Percentiles rank a stretch among this genome's conserved stretches.
Evolutionary conservation across 2,797 vertebrate genomes (phyloP).

Genomic region (Psittacula echo): DNA sequence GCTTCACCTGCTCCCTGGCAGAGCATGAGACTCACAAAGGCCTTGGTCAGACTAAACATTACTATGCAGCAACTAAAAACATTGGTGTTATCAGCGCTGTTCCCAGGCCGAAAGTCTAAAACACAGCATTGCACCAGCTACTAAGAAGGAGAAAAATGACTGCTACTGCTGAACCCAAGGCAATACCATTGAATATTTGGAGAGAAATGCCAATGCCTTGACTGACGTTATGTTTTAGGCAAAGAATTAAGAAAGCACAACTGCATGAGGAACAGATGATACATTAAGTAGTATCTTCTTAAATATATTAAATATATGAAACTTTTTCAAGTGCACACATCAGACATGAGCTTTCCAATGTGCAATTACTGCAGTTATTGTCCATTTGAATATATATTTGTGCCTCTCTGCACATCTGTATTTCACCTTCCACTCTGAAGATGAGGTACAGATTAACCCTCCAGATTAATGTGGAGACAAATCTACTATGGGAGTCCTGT

Average conservation of each 20-base stretch:
- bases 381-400: neutral
- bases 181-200: neutral
- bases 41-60: too few species aligned
- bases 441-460: too few species aligned
- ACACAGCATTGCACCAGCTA: too few species aligned
- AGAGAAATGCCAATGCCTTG: neutral
- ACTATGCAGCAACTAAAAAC: too few species aligned
- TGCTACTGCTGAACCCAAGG: too few species aligned
- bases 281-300: neutral
- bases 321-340: neutral
- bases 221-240: neutral
- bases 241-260: neutral
- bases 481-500: neutral
- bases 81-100: too few species aligned
- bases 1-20: too few species aligned
- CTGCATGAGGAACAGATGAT: neutral
- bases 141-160: too few species aligned
- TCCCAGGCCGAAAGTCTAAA: too few species aligned
- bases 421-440: neutral
- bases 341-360: neutral
- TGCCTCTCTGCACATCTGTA: fast-evolving
- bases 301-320: neutral
- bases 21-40: too few species aligned
- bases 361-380: neutral
- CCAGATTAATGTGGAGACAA: neutral